A percentile compares a stretch with the other conserved stretches of the same genome.
Evolutionary conservation across 2,113 vertebrate genomes (phyloP).

Genomic region (Arothron firmamentum): DNA sequence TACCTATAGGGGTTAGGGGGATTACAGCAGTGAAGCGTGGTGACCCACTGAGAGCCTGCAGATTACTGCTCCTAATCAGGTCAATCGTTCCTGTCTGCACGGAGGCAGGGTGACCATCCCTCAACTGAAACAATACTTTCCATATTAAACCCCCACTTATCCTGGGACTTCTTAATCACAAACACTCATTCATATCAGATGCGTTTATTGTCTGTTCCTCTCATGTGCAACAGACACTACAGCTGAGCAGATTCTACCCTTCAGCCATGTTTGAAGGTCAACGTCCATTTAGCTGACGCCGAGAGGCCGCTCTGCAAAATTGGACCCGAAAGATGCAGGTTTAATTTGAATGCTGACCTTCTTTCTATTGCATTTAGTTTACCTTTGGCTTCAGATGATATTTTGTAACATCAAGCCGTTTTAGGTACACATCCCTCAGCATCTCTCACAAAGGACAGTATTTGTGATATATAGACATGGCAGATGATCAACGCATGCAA

Average conservation of each 20-base stretch:
- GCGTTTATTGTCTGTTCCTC: constrained; percentile 30
- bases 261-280: constrained; percentile 56
- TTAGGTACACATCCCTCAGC: too few species aligned
- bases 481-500: neutral
- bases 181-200: constrained; percentile 14
- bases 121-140: constrained; percentile 20
- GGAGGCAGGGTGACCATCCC: constrained; percentile 35
- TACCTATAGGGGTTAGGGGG: constrained; percentile 58
- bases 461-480: neutral
- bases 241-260: constrained; percentile 24
- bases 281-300: constrained; percentile 34
- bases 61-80: constrained; percentile 73
- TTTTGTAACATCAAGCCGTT: too few species aligned
- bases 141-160: constrained; percentile 8
- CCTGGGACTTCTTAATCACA: constrained; percentile 3
- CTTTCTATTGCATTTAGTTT: constrained; percentile 19
- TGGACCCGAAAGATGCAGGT: constrained; percentile 50
- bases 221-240: constrained; percentile 23
- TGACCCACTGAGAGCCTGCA: constrained; percentile 42
- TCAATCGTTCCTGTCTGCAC: constrained; percentile 55
- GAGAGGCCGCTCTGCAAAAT: constrained; percentile 41
- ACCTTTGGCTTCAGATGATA: too few species aligned
- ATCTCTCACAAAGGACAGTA: too few species aligned
- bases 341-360: constrained; percentile 50
- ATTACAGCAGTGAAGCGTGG: constrained; percentile 56